phyloP scores from a whole-genome alignment of 2,888 invertebrate genomes.

The Cerceris rybyensis region DNA sequence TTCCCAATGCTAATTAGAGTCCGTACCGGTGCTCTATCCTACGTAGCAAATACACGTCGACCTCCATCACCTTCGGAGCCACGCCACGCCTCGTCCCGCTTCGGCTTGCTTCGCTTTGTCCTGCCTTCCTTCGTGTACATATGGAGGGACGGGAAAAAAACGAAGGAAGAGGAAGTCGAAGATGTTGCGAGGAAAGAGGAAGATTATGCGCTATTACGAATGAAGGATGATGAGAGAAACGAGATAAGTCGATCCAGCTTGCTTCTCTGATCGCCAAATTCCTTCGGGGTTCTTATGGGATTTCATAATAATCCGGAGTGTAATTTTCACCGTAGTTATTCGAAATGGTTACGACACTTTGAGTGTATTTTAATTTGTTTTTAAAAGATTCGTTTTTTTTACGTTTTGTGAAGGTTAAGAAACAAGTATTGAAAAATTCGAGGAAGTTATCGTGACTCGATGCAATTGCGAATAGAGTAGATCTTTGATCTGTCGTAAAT shows the following conservation, averaged over 20 bases:
- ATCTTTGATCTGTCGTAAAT: conserved; percentile 4
- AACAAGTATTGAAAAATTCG: not conserved
- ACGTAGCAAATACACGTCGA: conserved; percentile 75
- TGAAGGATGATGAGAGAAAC: conserved; percentile 34
- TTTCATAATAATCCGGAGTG: no score
- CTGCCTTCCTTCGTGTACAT: conserved; percentile 24
- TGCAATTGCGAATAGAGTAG: conserved; percentile 3
- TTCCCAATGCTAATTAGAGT: conserved; percentile 81
- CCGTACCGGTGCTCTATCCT: conserved; percentile 61
- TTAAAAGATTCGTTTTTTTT: not conserved
- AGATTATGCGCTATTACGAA: conserved; percentile 40
- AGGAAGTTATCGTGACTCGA: not conserved
- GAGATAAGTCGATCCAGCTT: conserved; percentile 50
- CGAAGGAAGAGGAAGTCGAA: not conserved
- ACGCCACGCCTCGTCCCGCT: conserved; percentile 58
- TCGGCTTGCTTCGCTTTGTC: conserved; percentile 48
- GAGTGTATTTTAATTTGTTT: not conserved
- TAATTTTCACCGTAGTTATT: no score
- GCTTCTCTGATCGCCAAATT: conserved; percentile 44
- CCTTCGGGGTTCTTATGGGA: conserved; percentile 8
- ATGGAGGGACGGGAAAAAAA: conserved; percentile 15
- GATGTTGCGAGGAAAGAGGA: conserved; percentile 24
- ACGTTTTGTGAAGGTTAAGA: not conserved
- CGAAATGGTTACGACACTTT: no score
- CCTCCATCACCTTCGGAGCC: conserved; percentile 71